These are phyloP conservation scores for Craseonycteris thonglongyai DNA, from an alignment of 2,113 vertebrate genomes.

Conservation along the genomic window DNA sequence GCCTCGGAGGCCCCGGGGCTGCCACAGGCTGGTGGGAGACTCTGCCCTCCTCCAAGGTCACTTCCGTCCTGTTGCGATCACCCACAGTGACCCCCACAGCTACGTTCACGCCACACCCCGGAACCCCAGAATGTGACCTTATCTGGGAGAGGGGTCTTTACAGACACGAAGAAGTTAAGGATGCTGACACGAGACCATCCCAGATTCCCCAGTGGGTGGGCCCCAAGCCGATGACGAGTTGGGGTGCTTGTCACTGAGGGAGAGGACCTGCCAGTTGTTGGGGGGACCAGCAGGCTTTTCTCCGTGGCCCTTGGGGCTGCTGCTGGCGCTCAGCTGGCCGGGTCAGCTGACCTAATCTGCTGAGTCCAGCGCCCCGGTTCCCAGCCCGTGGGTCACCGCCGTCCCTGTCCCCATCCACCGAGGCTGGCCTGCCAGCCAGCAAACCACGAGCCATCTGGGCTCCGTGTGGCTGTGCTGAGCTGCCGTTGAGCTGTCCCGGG, in stretches of 20 bases:
- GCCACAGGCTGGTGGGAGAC: not conserved
- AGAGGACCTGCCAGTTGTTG: not conserved
- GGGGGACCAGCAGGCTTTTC: not conserved
- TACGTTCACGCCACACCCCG: not conserved
- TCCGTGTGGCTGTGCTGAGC: too few species aligned
- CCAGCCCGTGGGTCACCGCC: fast-evolving
- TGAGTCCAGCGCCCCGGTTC: not conserved
- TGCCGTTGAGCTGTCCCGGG: not conserved
- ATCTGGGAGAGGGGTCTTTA: not conserved
- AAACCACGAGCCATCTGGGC: fast-evolving
- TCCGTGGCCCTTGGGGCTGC: too few species aligned
- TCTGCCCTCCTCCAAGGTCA: not conserved
- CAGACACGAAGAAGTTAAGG: not conserved
- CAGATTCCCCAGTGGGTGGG: not conserved
- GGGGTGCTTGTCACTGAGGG: not conserved
- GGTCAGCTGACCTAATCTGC: not conserved
- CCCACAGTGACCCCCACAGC: not conserved
- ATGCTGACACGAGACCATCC: too few species aligned
- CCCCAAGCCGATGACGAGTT: not conserved
- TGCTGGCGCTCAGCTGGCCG: too few species aligned
- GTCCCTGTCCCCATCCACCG: fast-evolving
- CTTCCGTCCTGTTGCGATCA: not conserved
- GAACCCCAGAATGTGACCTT: not conserved
- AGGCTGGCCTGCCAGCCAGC: fast-evolving
- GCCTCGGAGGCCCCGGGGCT: not conserved